A percentile compares a stretch with the other conserved stretches of the same genome.
These are phyloP conservation scores for Steinernema carpocapsae DNA, from an alignment of 2,888 invertebrate genomes.

Conservation along the genomic window DNA sequence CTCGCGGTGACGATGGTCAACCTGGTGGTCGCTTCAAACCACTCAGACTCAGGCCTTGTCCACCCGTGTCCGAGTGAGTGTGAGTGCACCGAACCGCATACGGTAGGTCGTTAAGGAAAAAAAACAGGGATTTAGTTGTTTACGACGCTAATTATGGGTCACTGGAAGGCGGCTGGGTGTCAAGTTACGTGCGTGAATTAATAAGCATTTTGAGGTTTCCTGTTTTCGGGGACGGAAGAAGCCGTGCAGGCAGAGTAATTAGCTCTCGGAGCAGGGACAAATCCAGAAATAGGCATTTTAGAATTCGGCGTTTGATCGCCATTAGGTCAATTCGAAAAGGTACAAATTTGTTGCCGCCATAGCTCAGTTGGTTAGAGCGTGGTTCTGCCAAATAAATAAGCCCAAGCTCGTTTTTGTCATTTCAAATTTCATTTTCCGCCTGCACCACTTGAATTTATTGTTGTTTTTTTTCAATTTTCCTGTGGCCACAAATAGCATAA, in stretches of 20 bases:
- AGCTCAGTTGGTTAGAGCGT: not conserved
- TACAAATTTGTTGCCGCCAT: not conserved
- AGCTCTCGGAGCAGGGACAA: not conserved
- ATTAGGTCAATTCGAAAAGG: not conserved
- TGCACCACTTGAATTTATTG: not conserved
- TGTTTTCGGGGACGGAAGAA: not conserved
- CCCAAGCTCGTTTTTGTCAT: too few relatives aligned
- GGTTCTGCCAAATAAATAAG: not conserved
- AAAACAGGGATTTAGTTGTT: conserved; percentile 29
- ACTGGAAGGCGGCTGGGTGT: not conserved
- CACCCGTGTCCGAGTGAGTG: conserved; percentile 38
- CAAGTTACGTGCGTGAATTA: not conserved
- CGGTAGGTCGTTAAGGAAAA: conserved; percentile 29
- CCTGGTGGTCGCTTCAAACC: conserved; percentile 13
- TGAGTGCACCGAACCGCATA: conserved; percentile 37
- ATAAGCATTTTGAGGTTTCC: not conserved
- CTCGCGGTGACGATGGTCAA: conserved; percentile 22
- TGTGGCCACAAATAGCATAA: too few relatives aligned
- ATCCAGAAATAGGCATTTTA: not conserved
- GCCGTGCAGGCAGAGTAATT: not conserved
- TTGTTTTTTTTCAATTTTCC: not conserved
- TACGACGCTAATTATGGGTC: not conserved
- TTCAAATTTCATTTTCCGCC: too few relatives aligned
- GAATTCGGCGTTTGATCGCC: too few relatives aligned
- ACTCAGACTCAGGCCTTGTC: not conserved